Evolutionary conservation across 1,140 invertebrate species (phyloP).

Genomic region (Drosophila nigromelanica): DNA sequence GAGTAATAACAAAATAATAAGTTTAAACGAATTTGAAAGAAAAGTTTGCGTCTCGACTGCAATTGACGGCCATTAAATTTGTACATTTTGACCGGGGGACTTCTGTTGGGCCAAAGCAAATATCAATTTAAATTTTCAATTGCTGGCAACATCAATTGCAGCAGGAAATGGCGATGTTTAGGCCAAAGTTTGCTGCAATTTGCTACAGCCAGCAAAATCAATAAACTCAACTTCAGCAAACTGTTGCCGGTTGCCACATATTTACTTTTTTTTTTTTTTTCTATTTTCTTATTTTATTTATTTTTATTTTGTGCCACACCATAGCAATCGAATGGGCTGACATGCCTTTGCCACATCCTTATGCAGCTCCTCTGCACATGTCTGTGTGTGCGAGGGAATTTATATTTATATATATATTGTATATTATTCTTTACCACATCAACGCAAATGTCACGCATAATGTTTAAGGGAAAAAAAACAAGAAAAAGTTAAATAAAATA

Average conservation of each 20-base stretch:
- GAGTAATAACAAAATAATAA: conserved; percentile 77
- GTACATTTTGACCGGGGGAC: conserved; percentile 18
- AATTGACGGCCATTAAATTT: conserved; percentile 72
- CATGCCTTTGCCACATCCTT: conserved; percentile 19
- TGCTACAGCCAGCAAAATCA: conserved; percentile 34
- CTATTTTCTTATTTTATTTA: not conserved
- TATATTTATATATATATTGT: conserved; percentile 2
- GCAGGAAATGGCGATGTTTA: conserved; percentile 26
- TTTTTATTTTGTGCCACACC: not conserved
- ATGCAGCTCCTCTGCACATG: conserved; percentile 24
- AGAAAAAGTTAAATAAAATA: conserved; percentile 19
- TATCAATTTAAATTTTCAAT: conserved; percentile 78
- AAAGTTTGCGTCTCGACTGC: conserved; percentile 51
- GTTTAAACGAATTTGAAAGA: conserved; percentile 63
- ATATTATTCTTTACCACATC: conserved; percentile 37
- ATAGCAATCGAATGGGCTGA: conserved; percentile 21
- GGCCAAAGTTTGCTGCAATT: conserved; percentile 45
- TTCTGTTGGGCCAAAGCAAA: conserved; percentile 40
- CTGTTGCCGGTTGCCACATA: conserved; percentile 40
- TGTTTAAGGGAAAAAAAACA: conserved; percentile 43
- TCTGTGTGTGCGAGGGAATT: conserved; percentile 14
- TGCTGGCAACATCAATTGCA: conserved; percentile 39
- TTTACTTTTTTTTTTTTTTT: conserved; percentile 11
- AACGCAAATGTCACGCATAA: conserved; percentile 75
- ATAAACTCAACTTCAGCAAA: conserved; percentile 40